phyloP scores from a whole-genome alignment of 2,888 invertebrate species.

The Phortica okadai region DNA sequence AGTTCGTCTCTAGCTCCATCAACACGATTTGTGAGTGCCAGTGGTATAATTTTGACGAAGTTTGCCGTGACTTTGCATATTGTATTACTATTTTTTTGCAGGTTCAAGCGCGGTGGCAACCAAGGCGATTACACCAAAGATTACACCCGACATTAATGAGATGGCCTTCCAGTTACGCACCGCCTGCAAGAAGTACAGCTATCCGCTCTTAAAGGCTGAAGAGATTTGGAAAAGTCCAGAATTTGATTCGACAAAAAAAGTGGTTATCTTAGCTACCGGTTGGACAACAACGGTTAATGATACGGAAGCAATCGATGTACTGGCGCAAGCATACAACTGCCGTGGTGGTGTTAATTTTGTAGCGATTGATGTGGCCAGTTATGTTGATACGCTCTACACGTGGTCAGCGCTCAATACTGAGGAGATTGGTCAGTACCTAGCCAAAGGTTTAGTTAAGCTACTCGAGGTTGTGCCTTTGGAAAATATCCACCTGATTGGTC shows the following conservation, averaged over 20 bases:
- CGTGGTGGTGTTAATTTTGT: slow-evolving; percentile 74
- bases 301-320: slow-evolving; percentile 60
- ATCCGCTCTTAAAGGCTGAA: slow-evolving; percentile 65
- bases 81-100: slow-evolving; percentile 37
- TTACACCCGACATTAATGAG: slow-evolving; percentile 66
- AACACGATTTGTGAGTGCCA: slow-evolving; percentile 70
- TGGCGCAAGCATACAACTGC: slow-evolving; percentile 71
- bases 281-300: slow-evolving; percentile 74
- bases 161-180: slow-evolving; percentile 73
- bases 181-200: slow-evolving; percentile 61
- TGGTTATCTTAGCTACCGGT: slow-evolving; percentile 74
- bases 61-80: background rate
- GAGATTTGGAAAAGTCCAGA: slow-evolving; percentile 69
- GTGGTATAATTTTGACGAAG: background rate
- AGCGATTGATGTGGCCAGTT: slow-evolving; percentile 71
- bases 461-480: slow-evolving; percentile 62
- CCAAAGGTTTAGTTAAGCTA: slow-evolving; percentile 64
- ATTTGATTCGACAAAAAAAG: slow-evolving; percentile 68
- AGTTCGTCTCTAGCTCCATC: slow-evolving; percentile 65
- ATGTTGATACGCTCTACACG: slow-evolving; percentile 72
- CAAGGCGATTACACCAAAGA: slow-evolving; percentile 61
- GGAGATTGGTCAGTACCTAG: slow-evolving; percentile 70
- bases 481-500: slow-evolving; percentile 75
- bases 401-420: slow-evolving; percentile 76
- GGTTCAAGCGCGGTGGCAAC: slow-evolving; percentile 71